Percentiles rank a stretch among this genome's conserved stretches.
phyloP scores from a whole-genome alignment of 2,113 vertebrate species.

The Eudyptes chrysolophus region DNA sequence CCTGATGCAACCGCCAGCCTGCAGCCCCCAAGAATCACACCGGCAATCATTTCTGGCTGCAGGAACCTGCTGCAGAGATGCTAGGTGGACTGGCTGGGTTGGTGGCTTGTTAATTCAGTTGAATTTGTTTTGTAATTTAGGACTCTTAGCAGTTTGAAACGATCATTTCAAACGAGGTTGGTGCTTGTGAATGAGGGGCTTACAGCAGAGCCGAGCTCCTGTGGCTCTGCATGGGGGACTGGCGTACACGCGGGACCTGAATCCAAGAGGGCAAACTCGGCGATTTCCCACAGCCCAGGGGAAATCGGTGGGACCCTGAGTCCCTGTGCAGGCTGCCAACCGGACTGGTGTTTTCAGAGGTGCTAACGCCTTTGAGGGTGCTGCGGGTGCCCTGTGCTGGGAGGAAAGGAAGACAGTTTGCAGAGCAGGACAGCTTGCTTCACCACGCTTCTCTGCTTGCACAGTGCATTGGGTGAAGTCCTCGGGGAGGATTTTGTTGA shows the following conservation, averaged over 20 bases:
- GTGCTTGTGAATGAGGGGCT: neutral
- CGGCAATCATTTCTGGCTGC: neutral
- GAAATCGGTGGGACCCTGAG: neutral
- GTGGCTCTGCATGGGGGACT: fast-evolving
- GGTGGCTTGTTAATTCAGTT: neutral
- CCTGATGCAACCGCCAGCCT: neutral
- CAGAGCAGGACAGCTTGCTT: neutral
- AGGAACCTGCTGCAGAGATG: neutral
- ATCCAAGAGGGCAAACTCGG: neutral
- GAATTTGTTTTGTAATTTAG: neutral
- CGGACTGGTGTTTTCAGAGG: neutral
- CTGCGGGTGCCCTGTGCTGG: neutral
- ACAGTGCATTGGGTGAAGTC: neutral
- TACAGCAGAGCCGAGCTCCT: neutral
- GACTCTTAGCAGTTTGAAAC: neutral
- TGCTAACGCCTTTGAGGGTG: neutral
- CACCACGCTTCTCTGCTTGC: fast-evolving
- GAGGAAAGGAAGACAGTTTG: neutral
- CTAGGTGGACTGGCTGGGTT: neutral
- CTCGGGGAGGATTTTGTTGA: neutral
- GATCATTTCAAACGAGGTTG: neutral
- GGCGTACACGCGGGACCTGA: fast-evolving
- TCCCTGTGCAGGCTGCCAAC: neutral
- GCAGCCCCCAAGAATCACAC: neutral
- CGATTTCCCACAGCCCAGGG: neutral